Conservation (phyloP, 2,797 vertebrate genomes). For the Pangasius sanitwongsei region DNA sequence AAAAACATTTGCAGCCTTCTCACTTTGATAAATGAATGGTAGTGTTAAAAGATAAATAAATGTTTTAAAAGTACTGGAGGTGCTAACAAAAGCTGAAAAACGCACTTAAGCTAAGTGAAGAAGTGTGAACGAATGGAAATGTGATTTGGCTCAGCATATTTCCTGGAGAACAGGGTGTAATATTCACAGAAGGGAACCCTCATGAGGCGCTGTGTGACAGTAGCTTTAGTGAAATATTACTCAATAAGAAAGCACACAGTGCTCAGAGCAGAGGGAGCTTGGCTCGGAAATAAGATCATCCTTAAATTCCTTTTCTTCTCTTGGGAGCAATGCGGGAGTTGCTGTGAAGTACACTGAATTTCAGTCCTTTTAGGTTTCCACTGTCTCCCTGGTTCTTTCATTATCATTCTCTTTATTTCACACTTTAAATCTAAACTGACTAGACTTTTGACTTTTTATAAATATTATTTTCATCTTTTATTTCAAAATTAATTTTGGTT, state of each 20-base stretch:
- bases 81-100: slow-evolving; percentile 50
- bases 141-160: not conserved
- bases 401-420: slow-evolving; percentile 1
- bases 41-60: slow-evolving; percentile 61
- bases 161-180: slow-evolving; percentile 37
- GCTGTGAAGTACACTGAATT: not conserved
- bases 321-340: not conserved
- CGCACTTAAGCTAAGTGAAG: slow-evolving; percentile 29
- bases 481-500: not conserved
- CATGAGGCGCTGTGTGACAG: slow-evolving; percentile 11
- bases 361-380: slow-evolving; percentile 11
- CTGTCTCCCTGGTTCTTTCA: not conserved
- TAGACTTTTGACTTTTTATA: not conserved
- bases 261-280: not conserved
- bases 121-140: slow-evolving; percentile 24
- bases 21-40: slow-evolving; percentile 62
- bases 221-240: slow-evolving; percentile 22
- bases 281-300: slow-evolving; percentile 29
- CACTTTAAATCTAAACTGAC: not conserved
- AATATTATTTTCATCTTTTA: not conserved
- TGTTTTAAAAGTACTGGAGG: slow-evolving; percentile 58
- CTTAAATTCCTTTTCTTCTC: slow-evolving; percentile 16
- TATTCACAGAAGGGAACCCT: slow-evolving; percentile 31
- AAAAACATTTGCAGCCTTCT: slow-evolving; percentile 62
- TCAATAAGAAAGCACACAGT: slow-evolving; percentile 18